A percentile compares a stretch with the other conserved stretches of the same genome.
phyloP scores from a whole-genome alignment of 1,140 invertebrate species.

The Meteorus sp. region DNA sequence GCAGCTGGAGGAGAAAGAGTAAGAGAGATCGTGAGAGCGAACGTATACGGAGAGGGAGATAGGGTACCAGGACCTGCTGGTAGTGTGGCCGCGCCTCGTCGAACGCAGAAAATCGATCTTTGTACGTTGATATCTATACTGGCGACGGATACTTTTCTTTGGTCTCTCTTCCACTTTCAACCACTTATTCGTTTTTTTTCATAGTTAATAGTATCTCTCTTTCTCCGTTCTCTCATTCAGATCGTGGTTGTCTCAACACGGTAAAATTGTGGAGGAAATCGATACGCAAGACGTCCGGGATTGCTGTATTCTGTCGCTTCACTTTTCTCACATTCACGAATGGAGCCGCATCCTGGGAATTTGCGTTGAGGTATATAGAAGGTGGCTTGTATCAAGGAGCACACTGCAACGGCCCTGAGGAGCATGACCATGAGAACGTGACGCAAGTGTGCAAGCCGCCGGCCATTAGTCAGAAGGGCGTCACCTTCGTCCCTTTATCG shows the following conservation, averaged over 20 bases:
- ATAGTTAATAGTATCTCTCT: neutral
- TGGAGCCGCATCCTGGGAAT: conserved; percentile 3
- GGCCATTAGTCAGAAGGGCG: conserved; percentile 23
- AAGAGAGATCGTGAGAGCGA: neutral
- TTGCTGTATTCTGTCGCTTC: too few relatives aligned
- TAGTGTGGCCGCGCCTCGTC: conserved; percentile 26
- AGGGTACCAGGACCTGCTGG: conserved; percentile 21
- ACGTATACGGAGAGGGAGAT: conserved; percentile 10
- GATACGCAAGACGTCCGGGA: conserved; percentile 19
- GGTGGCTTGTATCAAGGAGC: neutral
- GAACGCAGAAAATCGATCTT: conserved; percentile 27
- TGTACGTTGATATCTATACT: conserved; percentile 25
- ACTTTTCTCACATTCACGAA: neutral
- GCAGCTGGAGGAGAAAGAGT: conserved; percentile 17
- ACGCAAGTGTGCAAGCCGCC: conserved; percentile 21
- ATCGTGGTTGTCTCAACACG: neutral
- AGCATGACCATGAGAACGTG: conserved; percentile 22
- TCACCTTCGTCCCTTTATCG: conserved; percentile 7
- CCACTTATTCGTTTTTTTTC: conserved; percentile 1
- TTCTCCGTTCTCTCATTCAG: neutral
- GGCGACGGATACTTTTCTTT: conserved; percentile 21
- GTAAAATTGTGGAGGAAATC: conserved; percentile 11
- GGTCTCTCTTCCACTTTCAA: conserved; percentile 12
- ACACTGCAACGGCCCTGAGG: neutral
- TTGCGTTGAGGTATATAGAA: neutral